phyloP scores from a whole-genome alignment of 1,140 invertebrate species.

The Phymorhynchus buccinoides region DNA sequence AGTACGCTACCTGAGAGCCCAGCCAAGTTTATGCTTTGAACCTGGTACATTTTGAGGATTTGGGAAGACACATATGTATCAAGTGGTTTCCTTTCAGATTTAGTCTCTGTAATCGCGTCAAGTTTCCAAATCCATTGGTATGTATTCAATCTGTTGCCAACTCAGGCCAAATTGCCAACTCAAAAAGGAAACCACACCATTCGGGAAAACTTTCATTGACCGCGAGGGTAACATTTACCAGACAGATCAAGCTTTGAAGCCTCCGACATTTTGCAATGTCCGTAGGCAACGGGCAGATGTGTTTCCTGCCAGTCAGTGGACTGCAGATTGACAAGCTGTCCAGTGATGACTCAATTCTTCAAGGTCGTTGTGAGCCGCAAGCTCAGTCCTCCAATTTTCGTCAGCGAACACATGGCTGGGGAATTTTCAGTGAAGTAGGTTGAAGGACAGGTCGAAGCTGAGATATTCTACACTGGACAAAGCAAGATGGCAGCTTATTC shows the following conservation, averaged over 20 bases:
- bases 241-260: slow-evolving; percentile 62
- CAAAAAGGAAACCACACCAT: slow-evolving; percentile 56
- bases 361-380: slow-evolving; percentile 65
- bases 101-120: slow-evolving; percentile 58
- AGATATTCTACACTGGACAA: slow-evolving; percentile 61
- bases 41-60: slow-evolving; percentile 58
- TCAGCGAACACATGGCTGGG: slow-evolving; percentile 55
- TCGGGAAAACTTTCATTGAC: slow-evolving; percentile 58
- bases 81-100: slow-evolving; percentile 65
- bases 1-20: slow-evolving; percentile 65
- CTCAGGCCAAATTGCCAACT: slow-evolving; percentile 62
- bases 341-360: slow-evolving; percentile 52
- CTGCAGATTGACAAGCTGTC: slow-evolving; percentile 59
- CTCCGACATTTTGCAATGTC: slow-evolving; percentile 58
- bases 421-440: slow-evolving; percentile 62
- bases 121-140: slow-evolving; percentile 62
- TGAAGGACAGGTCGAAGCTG: slow-evolving; percentile 62
- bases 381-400: slow-evolving; percentile 55
- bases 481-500: slow-evolving; percentile 57
- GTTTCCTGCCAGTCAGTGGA: slow-evolving; percentile 61
- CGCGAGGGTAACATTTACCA: slow-evolving; percentile 66
- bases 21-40: slow-evolving; percentile 62
- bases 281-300: slow-evolving; percentile 52
- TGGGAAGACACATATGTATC: slow-evolving; percentile 58
- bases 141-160: slow-evolving; percentile 66